Percentiles rank a stretch among this genome's conserved stretches.
Conservation (phyloP, 2,113 vertebrate species). For the Lophius piscatorius region DNA sequence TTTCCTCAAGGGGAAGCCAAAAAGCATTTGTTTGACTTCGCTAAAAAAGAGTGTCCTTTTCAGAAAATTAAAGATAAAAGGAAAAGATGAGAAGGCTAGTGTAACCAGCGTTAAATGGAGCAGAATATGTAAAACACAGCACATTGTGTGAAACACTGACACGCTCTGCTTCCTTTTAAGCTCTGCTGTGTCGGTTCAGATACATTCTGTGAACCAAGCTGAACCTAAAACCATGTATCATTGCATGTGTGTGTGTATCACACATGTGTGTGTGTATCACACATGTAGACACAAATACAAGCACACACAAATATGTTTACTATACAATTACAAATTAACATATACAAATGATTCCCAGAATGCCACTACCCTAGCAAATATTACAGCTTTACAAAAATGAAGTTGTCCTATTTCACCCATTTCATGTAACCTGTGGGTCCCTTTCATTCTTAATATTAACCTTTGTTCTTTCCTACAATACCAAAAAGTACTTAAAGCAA, state of each 20-base stretch:
- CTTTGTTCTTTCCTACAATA: too few species aligned
- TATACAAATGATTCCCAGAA: too few species aligned
- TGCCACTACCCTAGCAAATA: too few species aligned
- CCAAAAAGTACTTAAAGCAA: too few species aligned
- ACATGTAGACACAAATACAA: slow-evolving; percentile 10
- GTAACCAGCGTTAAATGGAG: slow-evolving; percentile 58
- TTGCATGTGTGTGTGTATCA: slow-evolving; percentile 1
- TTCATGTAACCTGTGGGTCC: too few species aligned
- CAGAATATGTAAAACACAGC: slow-evolving; percentile 67
- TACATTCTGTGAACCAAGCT: slow-evolving; percentile 53
- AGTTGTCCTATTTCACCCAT: too few species aligned
- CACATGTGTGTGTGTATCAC: slow-evolving; percentile 24
- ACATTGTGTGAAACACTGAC: slow-evolving; percentile 67
- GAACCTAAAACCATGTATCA: slow-evolving; percentile 23
- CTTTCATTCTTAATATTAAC: too few species aligned
- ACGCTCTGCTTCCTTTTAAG: slow-evolving; percentile 50
- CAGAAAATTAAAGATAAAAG: slow-evolving; percentile 67
- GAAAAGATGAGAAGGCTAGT: slow-evolving; percentile 55
- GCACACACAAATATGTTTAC: slow-evolving; percentile 23
- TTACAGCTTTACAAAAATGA: too few species aligned
- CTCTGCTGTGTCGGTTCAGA: slow-evolving; percentile 44
- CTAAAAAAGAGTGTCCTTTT: slow-evolving; percentile 78
- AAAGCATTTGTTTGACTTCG: slow-evolving; percentile 74
- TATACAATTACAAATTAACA: slow-evolving; percentile 5
- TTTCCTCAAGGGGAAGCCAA: slow-evolving; percentile 69